Evolutionary conservation across 2,888 invertebrate genomes (phyloP).

Genomic region (Lacanobia wlatinum): DNA sequence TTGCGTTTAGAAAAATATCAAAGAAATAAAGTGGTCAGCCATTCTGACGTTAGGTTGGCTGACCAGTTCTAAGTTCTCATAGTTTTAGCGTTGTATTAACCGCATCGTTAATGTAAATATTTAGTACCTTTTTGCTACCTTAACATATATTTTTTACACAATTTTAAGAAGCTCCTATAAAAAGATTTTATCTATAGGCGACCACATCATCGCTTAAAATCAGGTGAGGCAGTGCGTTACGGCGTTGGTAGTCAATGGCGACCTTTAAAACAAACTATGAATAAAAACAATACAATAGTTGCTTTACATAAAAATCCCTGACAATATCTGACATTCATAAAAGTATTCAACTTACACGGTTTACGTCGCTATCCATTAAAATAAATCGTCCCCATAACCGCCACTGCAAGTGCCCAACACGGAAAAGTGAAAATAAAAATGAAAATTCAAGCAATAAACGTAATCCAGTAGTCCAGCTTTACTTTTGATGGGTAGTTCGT

Average conservation of each 20-base stretch:
- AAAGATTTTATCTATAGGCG: too few species aligned
- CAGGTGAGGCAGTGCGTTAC: not conserved
- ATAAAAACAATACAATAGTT: slow-evolving; percentile 20
- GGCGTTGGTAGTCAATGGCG: too few species aligned
- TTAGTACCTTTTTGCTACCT: too few species aligned
- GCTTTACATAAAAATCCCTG: slow-evolving; percentile 10
- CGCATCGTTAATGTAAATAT: too few species aligned
- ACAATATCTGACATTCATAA: slow-evolving; percentile 40
- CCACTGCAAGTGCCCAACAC: slow-evolving; percentile 31
- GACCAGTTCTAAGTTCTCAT: too few species aligned
- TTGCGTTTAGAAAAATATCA: too few species aligned
- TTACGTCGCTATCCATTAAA: slow-evolving; percentile 39
- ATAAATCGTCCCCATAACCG: slow-evolving; percentile 45
- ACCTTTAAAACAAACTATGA: not conserved
- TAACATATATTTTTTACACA: too few species aligned
- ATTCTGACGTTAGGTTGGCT: too few species aligned
- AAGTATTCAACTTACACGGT: slow-evolving; percentile 39
- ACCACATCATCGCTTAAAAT: not conserved
- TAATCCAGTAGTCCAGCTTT: slow-evolving; percentile 22
- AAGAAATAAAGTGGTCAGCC: too few species aligned
- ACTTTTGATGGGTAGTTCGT: slow-evolving; percentile 28
- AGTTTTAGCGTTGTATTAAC: too few species aligned
- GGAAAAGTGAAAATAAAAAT: slow-evolving; percentile 51
- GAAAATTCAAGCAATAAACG: slow-evolving; percentile 32
- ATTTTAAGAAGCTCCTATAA: too few species aligned